Evolutionary conservation across 2,113 vertebrate genomes (phyloP), one percentile per base, ranked within the genome.

Genomic region (Anolis carolinensis): DNA sequence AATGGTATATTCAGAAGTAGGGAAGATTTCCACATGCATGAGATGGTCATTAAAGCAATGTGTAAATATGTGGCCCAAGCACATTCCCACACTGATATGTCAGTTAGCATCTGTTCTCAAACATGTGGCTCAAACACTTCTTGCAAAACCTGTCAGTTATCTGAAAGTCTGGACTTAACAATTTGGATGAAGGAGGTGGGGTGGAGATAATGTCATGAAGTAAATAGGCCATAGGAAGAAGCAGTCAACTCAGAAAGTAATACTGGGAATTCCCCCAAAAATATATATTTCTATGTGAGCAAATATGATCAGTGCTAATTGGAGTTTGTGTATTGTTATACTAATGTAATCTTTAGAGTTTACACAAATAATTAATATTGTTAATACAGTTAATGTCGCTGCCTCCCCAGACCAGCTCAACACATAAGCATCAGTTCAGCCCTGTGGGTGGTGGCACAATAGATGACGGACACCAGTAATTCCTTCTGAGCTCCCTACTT

Each of bases 141-240:
- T 59, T 81, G 4, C 16, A 23, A 30, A 13, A 77, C 39, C 25
- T 14, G 16, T 79, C 6, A 1, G 63, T 55, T 68, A 5, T 71
- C n/a, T 25, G 70, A 0, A 0, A 1, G 7, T 25, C 21, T 1
- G 0, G 59, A 21, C 25, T 13, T 50, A 34, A 25, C 39, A 85
- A 55, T 30, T 20, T 32, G 36, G 30, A 8, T 48, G 36, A 4
- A 48, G 34, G 4, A 7, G 62, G 16, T 81, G 79, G 27, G 20
- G 39, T 48, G 84, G 20, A 5, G n/a, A 83, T 50, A 87, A 76
- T 25, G 0, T 62, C 59, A 78, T 39, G 84, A 79, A 0, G 16
- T 23, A 32, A 62, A 48, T 34, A 8, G 70, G n/a, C 27, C 32
- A 1, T 73, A n/a, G 13, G n/a, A 70, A 70, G 68, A n/a, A 70